These are phyloP conservation scores for Ceyx melanurus DNA, from an alignment of 2,113 vertebrate species.

Conservation along the genomic window DNA sequence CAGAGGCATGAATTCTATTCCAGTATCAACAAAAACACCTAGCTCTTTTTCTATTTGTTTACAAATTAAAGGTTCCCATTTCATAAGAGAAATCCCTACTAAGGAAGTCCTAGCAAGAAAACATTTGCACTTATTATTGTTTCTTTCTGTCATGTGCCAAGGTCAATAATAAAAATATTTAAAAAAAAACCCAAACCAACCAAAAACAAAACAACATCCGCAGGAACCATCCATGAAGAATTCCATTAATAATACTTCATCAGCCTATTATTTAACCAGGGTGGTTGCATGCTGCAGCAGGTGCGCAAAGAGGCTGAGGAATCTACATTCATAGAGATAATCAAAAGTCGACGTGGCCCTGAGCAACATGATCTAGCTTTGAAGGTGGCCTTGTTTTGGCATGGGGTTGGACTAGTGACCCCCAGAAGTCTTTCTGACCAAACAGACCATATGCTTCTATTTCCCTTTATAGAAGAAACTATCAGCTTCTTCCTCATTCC, in stretches of 20 bases:
- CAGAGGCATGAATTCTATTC: not conserved
- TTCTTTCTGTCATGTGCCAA: not conserved
- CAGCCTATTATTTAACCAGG: not conserved
- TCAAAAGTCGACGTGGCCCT: not conserved
- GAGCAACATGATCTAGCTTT: not conserved
- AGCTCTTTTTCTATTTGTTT: not conserved
- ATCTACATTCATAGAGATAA: not conserved
- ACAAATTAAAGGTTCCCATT: not conserved
- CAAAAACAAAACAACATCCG: not conserved
- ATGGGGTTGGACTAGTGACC: not conserved
- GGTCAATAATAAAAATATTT: not conserved
- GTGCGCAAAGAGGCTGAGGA: not conserved
- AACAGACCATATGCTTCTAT: not conserved
- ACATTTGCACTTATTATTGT: rapidly evolving
- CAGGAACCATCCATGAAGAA: not conserved
- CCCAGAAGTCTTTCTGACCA: not conserved
- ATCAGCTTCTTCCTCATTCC: not conserved
- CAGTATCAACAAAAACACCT: not conserved
- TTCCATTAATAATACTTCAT: not conserved
- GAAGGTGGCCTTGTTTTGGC: not conserved
- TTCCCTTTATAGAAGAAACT: not conserved
- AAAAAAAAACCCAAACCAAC: not conserved
- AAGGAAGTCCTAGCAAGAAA: not conserved
- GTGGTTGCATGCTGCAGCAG: not conserved
- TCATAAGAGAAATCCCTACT: not conserved